A percentile compares a stretch with the other conserved stretches of the same genome.
phyloP scores from a whole-genome alignment of 2,113 vertebrate species.

The Pitta sordida region DNA sequence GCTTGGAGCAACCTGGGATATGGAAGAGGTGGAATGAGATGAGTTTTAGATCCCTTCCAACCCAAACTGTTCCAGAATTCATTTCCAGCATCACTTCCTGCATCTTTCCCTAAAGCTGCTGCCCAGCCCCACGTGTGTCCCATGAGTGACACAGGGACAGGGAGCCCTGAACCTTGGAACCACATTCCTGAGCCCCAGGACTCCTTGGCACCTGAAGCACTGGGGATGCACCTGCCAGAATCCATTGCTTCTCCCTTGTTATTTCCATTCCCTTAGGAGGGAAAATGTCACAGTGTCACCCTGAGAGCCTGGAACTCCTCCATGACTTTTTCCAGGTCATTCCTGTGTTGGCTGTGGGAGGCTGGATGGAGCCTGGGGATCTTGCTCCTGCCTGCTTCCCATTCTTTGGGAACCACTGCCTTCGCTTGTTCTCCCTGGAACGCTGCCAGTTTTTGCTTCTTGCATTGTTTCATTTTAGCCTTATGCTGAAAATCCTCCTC shows the following conservation, averaged over 20 bases:
- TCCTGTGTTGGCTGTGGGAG: rapidly evolving
- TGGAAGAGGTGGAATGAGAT: neutral
- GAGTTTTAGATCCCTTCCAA: neutral
- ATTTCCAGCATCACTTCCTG: neutral
- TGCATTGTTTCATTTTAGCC: neutral
- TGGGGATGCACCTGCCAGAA: neutral
- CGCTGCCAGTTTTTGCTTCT: neutral
- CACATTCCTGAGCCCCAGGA: neutral
- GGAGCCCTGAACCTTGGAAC: neutral
- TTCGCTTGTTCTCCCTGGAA: neutral
- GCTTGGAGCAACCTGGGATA: neutral
- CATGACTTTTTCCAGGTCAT: neutral
- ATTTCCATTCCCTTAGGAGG: neutral
- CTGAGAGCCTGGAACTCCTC: neutral
- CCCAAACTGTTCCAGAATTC: neutral
- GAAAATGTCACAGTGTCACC: neutral
- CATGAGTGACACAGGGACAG: rapidly evolving
- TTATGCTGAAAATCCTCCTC: neutral
- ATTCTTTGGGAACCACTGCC: neutral
- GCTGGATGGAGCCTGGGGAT: neutral
- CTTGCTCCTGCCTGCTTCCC: neutral
- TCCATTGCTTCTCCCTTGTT: neutral
- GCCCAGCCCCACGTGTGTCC: rapidly evolving
- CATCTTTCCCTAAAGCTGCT: neutral
- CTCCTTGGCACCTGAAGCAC: neutral